Percentiles rank a stretch among this genome's conserved stretches.
Evolutionary conservation across 1,140 invertebrate genomes (phyloP).

Genomic region (Caenorhabditis brenneri): DNA sequence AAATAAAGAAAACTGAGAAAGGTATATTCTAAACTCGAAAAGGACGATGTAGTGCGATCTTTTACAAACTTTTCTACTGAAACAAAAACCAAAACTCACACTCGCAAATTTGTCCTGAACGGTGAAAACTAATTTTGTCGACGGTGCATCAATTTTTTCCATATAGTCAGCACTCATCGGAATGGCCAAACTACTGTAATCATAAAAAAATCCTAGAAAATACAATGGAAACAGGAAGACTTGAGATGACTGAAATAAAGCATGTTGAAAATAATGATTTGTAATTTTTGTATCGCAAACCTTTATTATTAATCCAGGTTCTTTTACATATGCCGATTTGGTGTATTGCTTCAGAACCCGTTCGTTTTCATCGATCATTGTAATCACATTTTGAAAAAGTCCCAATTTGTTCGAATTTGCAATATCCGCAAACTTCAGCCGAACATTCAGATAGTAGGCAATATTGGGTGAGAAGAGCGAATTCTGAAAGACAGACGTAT

Average conservation of each 20-base stretch:
- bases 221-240: conserved; percentile 39
- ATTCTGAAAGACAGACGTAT: conserved; percentile 20
- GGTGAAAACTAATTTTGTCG: conserved; percentile 2
- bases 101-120: conserved; percentile 47
- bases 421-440: conserved; percentile 41
- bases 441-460: conserved; percentile 26
- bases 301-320: conserved; percentile 37
- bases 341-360: background rate
- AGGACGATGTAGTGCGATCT: no score
- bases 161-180: conserved; percentile 19
- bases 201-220: conserved; percentile 43
- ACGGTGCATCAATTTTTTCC: background rate
- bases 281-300: conserved; percentile 9
- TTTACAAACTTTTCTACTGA: background rate
- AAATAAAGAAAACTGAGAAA: no score
- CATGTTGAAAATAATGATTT: background rate
- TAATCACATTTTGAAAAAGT: conserved; percentile 45
- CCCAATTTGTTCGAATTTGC: background rate
- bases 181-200: conserved; percentile 25
- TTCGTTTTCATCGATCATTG: conserved; percentile 16
- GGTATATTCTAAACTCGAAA: no score
- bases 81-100: background rate
- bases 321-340: conserved; percentile 36
- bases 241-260: conserved; percentile 6
- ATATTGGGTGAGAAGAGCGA: conserved; percentile 38